phyloP scores from a whole-genome alignment of 2,113 vertebrate species.

The Corythoichthys haematopterus region DNA sequence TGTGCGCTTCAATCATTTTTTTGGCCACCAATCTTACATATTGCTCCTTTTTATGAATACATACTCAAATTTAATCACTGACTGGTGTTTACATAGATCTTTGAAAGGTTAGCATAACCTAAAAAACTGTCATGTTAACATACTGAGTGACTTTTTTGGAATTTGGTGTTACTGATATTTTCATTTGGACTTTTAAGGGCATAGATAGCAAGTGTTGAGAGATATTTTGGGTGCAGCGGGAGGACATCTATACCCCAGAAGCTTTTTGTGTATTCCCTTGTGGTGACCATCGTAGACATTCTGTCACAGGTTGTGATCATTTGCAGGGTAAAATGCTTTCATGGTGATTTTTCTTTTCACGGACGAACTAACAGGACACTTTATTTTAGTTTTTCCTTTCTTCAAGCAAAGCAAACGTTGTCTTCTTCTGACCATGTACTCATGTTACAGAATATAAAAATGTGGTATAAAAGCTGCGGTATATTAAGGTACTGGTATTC shows the following conservation, averaged over 20 bases:
- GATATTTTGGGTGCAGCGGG: slow-evolving; percentile 50
- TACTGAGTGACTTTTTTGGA: not conserved
- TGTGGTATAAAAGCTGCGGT: slow-evolving; percentile 69
- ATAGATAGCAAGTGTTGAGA: slow-evolving; percentile 3
- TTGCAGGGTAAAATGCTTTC: slow-evolving; percentile 68
- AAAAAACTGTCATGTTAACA: not conserved
- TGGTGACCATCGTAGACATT: slow-evolving; percentile 63
- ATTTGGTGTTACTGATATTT: not conserved
- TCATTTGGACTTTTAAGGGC: not conserved
- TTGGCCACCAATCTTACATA: too few relatives aligned
- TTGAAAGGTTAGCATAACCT: not conserved
- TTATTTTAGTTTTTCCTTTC: slow-evolving; percentile 10
- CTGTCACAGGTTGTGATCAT: slow-evolving; percentile 56
- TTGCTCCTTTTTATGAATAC: too few relatives aligned
- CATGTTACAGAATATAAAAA: slow-evolving; percentile 70
- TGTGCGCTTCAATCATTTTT: too few relatives aligned
- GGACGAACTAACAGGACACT: slow-evolving; percentile 67
- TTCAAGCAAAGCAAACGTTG: slow-evolving; percentile 53
- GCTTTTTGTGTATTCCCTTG: slow-evolving; percentile 61
- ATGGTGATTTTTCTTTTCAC: slow-evolving; percentile 64
- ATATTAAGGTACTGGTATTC: slow-evolving; percentile 68
- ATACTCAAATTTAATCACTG: not conserved
- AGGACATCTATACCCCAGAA: slow-evolving; percentile 30
- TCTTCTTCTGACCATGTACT: slow-evolving; percentile 66
- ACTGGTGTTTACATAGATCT: not conserved